Base-by-base conservation (phyloP, 2,797 vertebrate genomes). In the Smutsia gigantea region DNA sequence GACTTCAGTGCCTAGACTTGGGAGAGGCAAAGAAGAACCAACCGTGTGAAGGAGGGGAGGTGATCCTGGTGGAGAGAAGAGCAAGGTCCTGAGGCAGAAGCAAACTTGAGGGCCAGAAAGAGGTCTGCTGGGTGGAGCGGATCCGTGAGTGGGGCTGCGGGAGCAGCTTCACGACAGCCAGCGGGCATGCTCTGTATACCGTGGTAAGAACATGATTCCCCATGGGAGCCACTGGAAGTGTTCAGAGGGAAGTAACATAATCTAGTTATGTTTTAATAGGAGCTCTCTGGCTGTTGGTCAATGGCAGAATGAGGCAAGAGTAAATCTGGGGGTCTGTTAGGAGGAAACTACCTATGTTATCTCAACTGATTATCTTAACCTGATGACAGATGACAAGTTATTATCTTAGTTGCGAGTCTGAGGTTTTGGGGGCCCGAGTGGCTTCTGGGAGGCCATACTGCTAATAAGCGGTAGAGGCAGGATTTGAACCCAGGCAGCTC, bases 101-200 rank as follows among this genome's bases (percentile, higher is more conserved):
- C 2, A 25, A 63, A 23, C 31, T 2, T 7, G 18, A 69, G 42
- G 29, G 25, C 5, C 29, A 34, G 34, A 31, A 53, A 71, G 51
- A 7, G 17, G 31, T 63, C 4, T 19, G 19, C 37, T 17, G 15
- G 31, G 6, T 9, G 7, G 71, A 83, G 23, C 31, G 21, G 53
- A 51, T 9, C 6, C 42, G 3, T 3, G 39, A 49, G 5, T 42
- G 59, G 49, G 31, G 0, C 15, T 15, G 2, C 13, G 5, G 0
- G 0, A 34, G 37, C n/a, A 51, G 21, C 5, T 72, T 55, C 19
- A 17, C 23, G 27, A 7, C 23, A 2, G 19, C 46, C 21, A 39
- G 27, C 0, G 23, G 18, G n/a, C 34, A 31, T 93, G 61, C 46
- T 37, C 51, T 61, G 46, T 19, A 39, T 81, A 8, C 14, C 51